phyloP scores from a whole-genome alignment of 2,797 vertebrate genomes.

The Etheostoma perlongum region DNA sequence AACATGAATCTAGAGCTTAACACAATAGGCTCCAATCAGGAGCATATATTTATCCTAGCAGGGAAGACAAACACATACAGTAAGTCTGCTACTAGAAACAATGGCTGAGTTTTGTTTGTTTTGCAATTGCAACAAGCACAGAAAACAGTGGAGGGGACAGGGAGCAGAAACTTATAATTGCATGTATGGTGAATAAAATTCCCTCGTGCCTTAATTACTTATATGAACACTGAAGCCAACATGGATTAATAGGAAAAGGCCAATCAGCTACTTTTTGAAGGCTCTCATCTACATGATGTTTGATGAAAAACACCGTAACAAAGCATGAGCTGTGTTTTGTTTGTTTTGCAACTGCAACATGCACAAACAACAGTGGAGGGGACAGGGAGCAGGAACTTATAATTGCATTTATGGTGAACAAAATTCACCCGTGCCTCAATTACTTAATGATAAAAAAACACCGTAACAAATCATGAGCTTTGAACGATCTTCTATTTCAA shows the following conservation, averaged over 20 bases:
- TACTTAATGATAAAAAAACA: constrained; percentile 11
- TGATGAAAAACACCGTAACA: background rate
- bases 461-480: background rate
- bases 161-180: constrained; percentile 21
- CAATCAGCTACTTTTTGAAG: background rate
- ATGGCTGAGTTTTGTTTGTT: constrained; percentile 20
- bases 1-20: constrained; percentile 12
- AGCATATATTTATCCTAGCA: constrained; percentile 38
- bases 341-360: constrained; percentile 1
- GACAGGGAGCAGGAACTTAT: background rate
- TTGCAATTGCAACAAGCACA: background rate
- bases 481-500: background rate
- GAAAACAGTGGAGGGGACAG: background rate
- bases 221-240: constrained; percentile 28
- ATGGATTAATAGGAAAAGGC: background rate
- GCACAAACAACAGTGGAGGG: background rate
- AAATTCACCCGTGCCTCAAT: constrained; percentile 39
- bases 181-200: constrained; percentile 24
- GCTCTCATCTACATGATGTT: background rate
- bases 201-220: constrained; percentile 36
- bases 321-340: constrained; percentile 10
- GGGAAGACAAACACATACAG: constrained; percentile 10
- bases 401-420: constrained; percentile 29
- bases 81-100: background rate
- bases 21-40: constrained; percentile 34